A percentile compares a stretch with the other conserved stretches of the same genome.
phyloP scores from a whole-genome alignment of 1,140 invertebrate species.

The Scylla paramamosain region DNA sequence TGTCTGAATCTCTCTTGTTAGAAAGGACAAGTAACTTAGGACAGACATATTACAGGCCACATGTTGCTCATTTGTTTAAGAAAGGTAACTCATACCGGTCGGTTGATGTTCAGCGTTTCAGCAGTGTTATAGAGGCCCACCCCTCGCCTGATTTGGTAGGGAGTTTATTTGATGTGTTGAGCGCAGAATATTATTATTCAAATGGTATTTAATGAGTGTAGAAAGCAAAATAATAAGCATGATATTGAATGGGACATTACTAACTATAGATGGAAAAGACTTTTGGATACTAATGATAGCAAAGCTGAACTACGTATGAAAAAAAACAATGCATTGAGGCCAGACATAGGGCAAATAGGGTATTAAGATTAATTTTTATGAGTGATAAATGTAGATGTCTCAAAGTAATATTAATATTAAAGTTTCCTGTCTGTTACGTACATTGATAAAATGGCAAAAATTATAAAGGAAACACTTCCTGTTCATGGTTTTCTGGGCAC shows the following conservation, averaged over 20 bases:
- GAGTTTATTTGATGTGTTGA: background rate
- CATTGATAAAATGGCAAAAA: background rate
- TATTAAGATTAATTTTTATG: no score
- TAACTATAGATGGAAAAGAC: constrained; percentile 31
- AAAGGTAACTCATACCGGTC: background rate
- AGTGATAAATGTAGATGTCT: no score
- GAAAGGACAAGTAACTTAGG: background rate
- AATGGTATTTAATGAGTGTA: background rate
- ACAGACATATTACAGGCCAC: background rate
- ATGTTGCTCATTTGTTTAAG: background rate
- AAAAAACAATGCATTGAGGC: no score
- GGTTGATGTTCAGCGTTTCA: constrained; percentile 27
- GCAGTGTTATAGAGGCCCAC: background rate
- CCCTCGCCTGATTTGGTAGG: background rate
- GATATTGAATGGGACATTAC: constrained; percentile 36
- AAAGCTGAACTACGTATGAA: background rate
- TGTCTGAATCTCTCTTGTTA: background rate
- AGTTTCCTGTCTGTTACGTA: background rate
- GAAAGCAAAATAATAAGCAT: background rate
- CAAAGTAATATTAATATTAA: no score
- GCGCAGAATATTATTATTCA: background rate
- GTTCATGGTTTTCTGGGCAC: no score
- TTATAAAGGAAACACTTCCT: background rate
- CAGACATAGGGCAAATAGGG: no score
- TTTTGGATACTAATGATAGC: constrained; percentile 41